Conservation (phyloP, 2,113 vertebrate genomes). For the Embiotoca jacksoni region DNA sequence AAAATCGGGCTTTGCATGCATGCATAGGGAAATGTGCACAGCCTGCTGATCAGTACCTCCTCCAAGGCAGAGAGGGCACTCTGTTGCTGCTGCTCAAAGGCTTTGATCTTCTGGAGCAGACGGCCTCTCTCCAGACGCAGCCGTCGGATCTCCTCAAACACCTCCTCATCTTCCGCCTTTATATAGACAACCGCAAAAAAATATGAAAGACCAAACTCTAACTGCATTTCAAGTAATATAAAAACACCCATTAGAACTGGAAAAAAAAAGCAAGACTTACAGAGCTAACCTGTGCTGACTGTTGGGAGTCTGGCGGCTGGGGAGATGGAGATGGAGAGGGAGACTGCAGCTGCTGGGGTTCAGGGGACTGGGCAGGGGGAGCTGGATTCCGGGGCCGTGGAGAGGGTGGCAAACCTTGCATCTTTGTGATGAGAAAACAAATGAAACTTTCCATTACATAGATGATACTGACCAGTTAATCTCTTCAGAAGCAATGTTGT, state of each 20-base stretch:
- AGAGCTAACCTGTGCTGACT: conserved; percentile 59
- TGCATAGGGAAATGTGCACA: neutral
- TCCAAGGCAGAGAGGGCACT: conserved; percentile 83
- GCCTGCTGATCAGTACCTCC: conserved; percentile 76
- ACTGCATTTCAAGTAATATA: neutral
- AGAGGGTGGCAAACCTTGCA: conserved; percentile 61
- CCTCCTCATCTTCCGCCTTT: conserved; percentile 88
- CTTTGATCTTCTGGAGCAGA: conserved; percentile 93
- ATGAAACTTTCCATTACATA: neutral
- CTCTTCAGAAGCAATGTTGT: neutral
- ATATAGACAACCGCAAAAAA: conserved; percentile 1
- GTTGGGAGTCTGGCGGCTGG: conserved; percentile 70
- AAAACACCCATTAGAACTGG: neutral
- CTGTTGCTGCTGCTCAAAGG: conserved; percentile 90
- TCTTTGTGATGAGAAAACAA: conserved; percentile 9
- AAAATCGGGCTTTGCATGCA: neutral
- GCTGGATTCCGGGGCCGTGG: conserved; percentile 55
- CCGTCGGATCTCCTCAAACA: conserved; percentile 93
- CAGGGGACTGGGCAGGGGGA: conserved; percentile 51
- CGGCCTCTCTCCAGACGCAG: conserved; percentile 91
- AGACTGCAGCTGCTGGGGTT: conserved; percentile 52
- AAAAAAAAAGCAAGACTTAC: conserved; percentile 17
- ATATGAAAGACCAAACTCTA: neutral
- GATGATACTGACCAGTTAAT: neutral
- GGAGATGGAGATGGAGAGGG: conserved; percentile 63